These are phyloP conservation scores for Pelodiscus sinensis DNA, from an alignment of 2,113 vertebrate genomes.

Conservation along the genomic window DNA sequence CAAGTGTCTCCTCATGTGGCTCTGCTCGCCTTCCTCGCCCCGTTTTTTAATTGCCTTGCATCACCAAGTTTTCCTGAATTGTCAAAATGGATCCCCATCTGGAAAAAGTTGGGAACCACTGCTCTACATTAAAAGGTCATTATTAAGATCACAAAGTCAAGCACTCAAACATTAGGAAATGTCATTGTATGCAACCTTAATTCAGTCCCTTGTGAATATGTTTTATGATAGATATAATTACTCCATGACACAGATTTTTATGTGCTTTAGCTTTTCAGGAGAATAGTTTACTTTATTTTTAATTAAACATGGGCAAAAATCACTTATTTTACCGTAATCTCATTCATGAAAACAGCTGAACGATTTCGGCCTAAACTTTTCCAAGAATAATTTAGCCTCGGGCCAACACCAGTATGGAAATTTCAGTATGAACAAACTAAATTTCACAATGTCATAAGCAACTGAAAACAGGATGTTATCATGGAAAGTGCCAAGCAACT, in stretches of 20 bases:
- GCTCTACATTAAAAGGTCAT: too few species aligned
- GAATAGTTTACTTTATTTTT: background rate
- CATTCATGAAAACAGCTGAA: background rate
- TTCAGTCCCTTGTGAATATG: background rate
- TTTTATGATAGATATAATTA: background rate
- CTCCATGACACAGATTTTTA: background rate
- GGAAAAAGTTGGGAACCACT: too few species aligned
- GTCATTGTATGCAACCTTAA: background rate
- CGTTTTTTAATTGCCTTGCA: too few species aligned
- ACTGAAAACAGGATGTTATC: too few species aligned
- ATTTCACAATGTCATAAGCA: background rate
- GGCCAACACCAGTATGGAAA: background rate
- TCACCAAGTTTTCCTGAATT: too few species aligned
- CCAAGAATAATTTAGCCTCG: background rate
- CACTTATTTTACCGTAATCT: background rate
- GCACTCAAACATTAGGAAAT: too few species aligned
- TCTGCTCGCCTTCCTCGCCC: too few species aligned
- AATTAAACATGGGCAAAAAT: background rate
- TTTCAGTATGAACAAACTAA: background rate
- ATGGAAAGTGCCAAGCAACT: too few species aligned
- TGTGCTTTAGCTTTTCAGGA: background rate
- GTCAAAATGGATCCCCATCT: too few species aligned
- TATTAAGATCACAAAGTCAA: too few species aligned
- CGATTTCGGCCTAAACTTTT: background rate
- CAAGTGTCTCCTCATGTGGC: too few species aligned